Percentiles rank a stretch among this genome's conserved stretches.
phyloP scores from a whole-genome alignment of 2,888 invertebrate genomes.

The Cistogaster globosa region DNA sequence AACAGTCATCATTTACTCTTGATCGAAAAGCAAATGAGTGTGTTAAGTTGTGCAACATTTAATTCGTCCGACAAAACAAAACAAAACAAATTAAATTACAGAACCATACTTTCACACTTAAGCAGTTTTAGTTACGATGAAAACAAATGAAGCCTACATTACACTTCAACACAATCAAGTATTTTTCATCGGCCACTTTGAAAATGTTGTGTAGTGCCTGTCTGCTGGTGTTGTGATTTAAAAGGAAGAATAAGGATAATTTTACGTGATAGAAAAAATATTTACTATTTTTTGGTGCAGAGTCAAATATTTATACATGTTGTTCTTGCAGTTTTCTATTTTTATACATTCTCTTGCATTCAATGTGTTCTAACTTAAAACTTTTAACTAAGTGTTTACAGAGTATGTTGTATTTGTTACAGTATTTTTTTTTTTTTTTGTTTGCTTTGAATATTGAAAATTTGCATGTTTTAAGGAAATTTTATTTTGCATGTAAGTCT shows the following conservation, averaged over 20 bases:
- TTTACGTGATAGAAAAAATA: background rate
- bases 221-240: slow-evolving; percentile 32
- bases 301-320: slow-evolving; percentile 36
- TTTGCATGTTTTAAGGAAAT: slow-evolving; percentile 81
- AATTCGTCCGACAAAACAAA: slow-evolving; percentile 27
- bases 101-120: slow-evolving; percentile 9
- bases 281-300: slow-evolving; percentile 28
- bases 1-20: too few relatives aligned
- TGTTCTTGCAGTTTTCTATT: background rate
- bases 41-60: slow-evolving; percentile 22
- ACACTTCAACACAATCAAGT: slow-evolving; percentile 82
- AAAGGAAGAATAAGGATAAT: slow-evolving; percentile 13
- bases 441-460: slow-evolving; percentile 81
- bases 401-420: background rate
- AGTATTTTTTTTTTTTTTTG: slow-evolving; percentile 66
- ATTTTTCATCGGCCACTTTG: slow-evolving; percentile 80
- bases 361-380: background rate
- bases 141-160: slow-evolving; percentile 81
- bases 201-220: slow-evolving; percentile 44
- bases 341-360: background rate
- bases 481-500: slow-evolving; percentile 74
- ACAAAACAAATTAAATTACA: slow-evolving; percentile 9
- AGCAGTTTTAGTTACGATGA: slow-evolving; percentile 56
- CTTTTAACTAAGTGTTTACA: background rate
- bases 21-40: too few relatives aligned